These are phyloP conservation scores for Paraescarpia echinospica DNA, from an alignment of 1,140 invertebrate genomes.

Conservation along the genomic window DNA sequence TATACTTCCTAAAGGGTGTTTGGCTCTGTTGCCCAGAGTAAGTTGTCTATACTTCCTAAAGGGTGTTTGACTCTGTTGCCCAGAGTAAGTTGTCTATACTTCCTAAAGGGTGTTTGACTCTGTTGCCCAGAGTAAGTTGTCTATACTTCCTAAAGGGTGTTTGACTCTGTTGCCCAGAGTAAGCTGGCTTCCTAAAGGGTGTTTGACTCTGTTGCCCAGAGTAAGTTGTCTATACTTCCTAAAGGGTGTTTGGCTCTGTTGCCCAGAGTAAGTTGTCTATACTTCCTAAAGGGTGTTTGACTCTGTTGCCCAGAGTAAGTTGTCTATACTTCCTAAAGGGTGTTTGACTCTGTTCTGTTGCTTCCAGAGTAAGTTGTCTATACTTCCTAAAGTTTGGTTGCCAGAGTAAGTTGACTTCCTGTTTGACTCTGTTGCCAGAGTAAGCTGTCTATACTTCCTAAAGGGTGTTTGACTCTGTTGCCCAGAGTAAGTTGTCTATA, in stretches of 20 bases:
- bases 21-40: not conserved
- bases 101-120: not conserved
- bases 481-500: not conserved
- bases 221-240: not conserved
- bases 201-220: not conserved
- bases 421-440: not conserved
- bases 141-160: not conserved
- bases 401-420: too few relatives aligned
- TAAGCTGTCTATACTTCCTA: not conserved
- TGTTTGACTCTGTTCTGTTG: too few relatives aligned
- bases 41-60: not conserved
- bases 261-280: not conserved
- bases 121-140: not conserved
- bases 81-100: not conserved
- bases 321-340: not conserved
- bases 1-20: not conserved
- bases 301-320: not conserved
- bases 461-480: not conserved
- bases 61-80: not conserved
- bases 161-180: not conserved
- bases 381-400: not conserved
- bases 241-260: not conserved
- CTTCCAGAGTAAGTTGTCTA: not conserved
- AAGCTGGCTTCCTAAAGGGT: not conserved
- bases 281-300: not conserved